phyloP scores from a whole-genome alignment of 1,140 invertebrate genomes.

The Penaeus vannamei region DNA sequence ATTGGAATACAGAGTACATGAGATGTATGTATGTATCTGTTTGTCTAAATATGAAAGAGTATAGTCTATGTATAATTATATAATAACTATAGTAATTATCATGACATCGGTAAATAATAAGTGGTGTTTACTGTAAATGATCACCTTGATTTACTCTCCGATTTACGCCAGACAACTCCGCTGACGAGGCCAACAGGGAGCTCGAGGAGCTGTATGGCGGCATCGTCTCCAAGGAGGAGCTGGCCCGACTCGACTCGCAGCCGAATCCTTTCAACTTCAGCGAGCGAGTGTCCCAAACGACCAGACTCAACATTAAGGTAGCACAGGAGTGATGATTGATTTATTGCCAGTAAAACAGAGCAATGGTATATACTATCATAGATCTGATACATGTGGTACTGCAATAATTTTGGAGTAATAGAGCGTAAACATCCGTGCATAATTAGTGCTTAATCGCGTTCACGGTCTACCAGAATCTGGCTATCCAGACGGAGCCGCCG shows the following conservation, averaged over 20 bases:
- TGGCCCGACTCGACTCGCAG: conserved; percentile 34
- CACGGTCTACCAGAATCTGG: neutral
- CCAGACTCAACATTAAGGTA: conserved; percentile 27
- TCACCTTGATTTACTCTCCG: too few species aligned
- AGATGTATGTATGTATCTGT: too few species aligned
- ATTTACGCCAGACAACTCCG: neutral
- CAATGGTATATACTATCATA: neutral
- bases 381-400: neutral
- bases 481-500: conserved; percentile 52
- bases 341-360: neutral
- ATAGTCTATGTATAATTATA: too few species aligned
- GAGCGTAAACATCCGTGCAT: neutral
- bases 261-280: conserved; percentile 50
- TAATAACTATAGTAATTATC: too few species aligned
- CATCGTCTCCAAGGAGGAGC: conserved; percentile 21
- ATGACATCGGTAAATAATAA: too few species aligned
- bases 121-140: too few species aligned
- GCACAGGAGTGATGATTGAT: neutral
- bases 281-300: conserved; percentile 49
- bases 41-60: too few species aligned
- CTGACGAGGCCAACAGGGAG: conserved; percentile 2
- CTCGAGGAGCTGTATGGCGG: conserved; percentile 27
- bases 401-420: too few species aligned
- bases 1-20: too few species aligned
- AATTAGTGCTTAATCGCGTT: neutral